Evolutionary conservation across 2,888 invertebrate genomes (phyloP), one percentile per base, ranked within the genome.

Genomic region (Heliconius ethilla): DNA sequence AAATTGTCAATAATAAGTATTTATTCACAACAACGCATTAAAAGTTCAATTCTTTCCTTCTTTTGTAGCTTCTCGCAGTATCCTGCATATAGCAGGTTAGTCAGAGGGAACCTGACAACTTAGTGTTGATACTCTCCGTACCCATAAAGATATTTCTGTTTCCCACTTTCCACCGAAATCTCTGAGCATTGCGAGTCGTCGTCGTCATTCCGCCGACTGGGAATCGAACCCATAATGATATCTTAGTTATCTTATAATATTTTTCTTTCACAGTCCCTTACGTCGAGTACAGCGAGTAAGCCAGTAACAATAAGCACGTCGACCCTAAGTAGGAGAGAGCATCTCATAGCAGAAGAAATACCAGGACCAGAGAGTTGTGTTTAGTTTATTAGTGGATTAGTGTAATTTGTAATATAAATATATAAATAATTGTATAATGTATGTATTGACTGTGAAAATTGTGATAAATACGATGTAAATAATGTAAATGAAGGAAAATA

Each of bases 311-410:
- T 90, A 78, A 89, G 89, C 45, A 89, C 87, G 40, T 86, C 90
- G 81, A 91, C 93, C 6, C 83, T 94, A 81, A 93, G 92, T 84
- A 92, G 93, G 85, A 86, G 94, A 86, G 93, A 93, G 81, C 94
- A 93, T 82, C 91, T 94, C 55, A 92, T 94, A 90, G 93, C 94
- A 1, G 94, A 94, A 85, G 94, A 94, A 83, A 93, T 94, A 81
- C 94, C 94, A 77, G 94, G 94, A 76, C 94, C 94, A 83, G 94
- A 94, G 82, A 94, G 94, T 87, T 94, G 94, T 91, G 94, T 94
- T 87, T 94, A 92, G 86, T 86, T 75, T 79, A 81, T 78, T 78
- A 79, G 77, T 55, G 80, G 80, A 70, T 77, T 82, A 85, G 82
- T 70, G 40, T 76, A 82, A 81, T 80, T 80, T 78, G 76, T 77